Evolutionary conservation across 2,113 vertebrate species (phyloP), one percentile per base, ranked within the genome.

Genomic region (Cottus gobio): DNA sequence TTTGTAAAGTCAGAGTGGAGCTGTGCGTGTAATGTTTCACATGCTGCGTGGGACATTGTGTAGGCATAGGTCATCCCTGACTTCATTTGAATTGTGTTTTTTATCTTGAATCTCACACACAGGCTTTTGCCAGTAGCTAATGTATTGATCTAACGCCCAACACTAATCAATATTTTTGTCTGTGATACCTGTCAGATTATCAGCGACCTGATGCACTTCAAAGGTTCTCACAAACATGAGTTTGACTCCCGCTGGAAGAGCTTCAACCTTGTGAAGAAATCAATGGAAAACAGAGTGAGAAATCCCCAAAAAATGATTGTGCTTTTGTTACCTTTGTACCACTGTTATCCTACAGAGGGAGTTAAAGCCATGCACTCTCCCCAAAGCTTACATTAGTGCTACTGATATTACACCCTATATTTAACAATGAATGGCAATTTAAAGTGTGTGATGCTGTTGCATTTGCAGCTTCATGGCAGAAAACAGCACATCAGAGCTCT

Each of bases 171-270:
- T 62, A 30, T 44, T 39, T 82, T 66, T 65, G 42, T 80, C 48
- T 84, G 26, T 22, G 50, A 36, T 66, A 28, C 71, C 67, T 75
- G 89, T 87, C 77, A 99, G 98, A 98, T 99, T 58, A 98, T 99
- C 89, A 96, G 96, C 71, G 97, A 98, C 80, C 94, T 99, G 88
- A 91, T 99, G 77, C 97, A 98, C 31, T 99, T 99, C 79, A 98
- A 97, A 92, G 98, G 98, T 48, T 97, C 97, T 85, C 97, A 99
- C 92, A 99, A 99, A 79, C 96, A 98, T 42, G 98, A 99, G 91
- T 99, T 99, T 93, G 97, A 99, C 87, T 98, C 97, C 0, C 95
- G 97, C 31, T 99, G 98, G 98, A 99, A 98, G 91, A 99, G 98
- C 92, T 99, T 99, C 94, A 98, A 96, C 82, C 92, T 99, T 63